A percentile compares a stretch with the other conserved stretches of the same genome.
Evolutionary conservation across 2,797 vertebrate species (phyloP).

Genomic region (Schizopygopsis pylzovi): DNA sequence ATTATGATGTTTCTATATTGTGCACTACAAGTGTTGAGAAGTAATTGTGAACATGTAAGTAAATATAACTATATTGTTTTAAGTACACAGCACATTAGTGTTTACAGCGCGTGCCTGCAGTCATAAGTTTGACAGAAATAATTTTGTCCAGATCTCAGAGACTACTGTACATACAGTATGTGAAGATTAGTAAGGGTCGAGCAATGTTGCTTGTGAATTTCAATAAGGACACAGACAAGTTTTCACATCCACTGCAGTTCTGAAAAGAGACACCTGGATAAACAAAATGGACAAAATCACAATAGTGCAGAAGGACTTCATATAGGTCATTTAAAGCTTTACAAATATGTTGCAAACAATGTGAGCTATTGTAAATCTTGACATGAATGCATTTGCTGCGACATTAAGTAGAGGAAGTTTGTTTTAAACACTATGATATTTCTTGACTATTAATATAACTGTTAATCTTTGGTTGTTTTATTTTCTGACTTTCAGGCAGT

Average conservation of each 20-base stretch:
- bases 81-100: not conserved
- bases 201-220: conserved; percentile 3
- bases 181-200: not conserved
- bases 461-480: not conserved
- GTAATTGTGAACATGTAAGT: not conserved
- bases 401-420: not conserved
- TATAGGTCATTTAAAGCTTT: conserved; percentile 9
- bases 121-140: not conserved
- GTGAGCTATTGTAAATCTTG: conserved; percentile 2
- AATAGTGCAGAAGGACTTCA: conserved; percentile 28
- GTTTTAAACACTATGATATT: conserved; percentile 5
- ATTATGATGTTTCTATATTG: not conserved
- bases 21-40: not conserved
- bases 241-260: conserved; percentile 31
- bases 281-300: conserved; percentile 36
- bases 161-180: not conserved
- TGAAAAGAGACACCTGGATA: conserved; percentile 51
- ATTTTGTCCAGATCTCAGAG: not conserved
- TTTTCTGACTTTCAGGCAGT: not conserved
- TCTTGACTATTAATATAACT: not conserved
- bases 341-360: conserved; percentile 41
- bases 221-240: not conserved
- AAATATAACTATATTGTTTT: not conserved
- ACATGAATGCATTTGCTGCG: not conserved
- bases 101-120: not conserved